Evolutionary conservation across 2,888 invertebrate genomes (phyloP).

Genomic region (Clanis bilineata): DNA sequence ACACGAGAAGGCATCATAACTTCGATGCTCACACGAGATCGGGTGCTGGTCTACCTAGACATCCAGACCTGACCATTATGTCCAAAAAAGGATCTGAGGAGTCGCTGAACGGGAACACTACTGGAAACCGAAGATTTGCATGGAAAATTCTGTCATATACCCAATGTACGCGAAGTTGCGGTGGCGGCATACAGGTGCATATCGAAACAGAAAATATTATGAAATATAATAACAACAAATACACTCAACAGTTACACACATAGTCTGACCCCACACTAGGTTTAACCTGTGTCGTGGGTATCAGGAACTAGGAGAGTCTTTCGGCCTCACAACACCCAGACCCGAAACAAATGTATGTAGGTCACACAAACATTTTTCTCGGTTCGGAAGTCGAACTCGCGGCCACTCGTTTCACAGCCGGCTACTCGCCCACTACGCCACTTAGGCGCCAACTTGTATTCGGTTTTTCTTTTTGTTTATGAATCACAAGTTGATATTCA

Average conservation of each 20-base stretch:
- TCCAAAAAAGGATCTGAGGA: constrained; percentile 47
- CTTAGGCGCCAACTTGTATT: no score
- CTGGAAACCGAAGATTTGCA: constrained; percentile 78
- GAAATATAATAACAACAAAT: no score
- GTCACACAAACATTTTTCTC: no score
- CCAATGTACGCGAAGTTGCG: constrained; percentile 91
- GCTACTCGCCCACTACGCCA: no score
- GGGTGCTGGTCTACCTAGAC: constrained; percentile 31
- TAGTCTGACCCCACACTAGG: no score
- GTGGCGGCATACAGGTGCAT: constrained; percentile 87
- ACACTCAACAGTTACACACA: no score
- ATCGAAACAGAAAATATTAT: not conserved
- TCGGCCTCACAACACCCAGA: no score
- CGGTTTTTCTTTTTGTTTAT: not conserved
- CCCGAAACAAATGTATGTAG: no score
- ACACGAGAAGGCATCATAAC: constrained; percentile 62
- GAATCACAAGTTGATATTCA: not conserved
- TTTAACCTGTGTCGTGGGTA: no score
- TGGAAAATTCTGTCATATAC: constrained; percentile 92
- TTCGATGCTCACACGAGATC: constrained; percentile 50
- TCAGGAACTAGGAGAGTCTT: no score
- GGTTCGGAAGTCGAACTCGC: no score
- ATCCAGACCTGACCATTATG: constrained; percentile 44
- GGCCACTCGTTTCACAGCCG: no score
- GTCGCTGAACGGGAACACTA: constrained; percentile 59